Evolutionary conservation across 2,113 vertebrate genomes (phyloP).

Genomic region (Hystrix brachyura): DNA sequence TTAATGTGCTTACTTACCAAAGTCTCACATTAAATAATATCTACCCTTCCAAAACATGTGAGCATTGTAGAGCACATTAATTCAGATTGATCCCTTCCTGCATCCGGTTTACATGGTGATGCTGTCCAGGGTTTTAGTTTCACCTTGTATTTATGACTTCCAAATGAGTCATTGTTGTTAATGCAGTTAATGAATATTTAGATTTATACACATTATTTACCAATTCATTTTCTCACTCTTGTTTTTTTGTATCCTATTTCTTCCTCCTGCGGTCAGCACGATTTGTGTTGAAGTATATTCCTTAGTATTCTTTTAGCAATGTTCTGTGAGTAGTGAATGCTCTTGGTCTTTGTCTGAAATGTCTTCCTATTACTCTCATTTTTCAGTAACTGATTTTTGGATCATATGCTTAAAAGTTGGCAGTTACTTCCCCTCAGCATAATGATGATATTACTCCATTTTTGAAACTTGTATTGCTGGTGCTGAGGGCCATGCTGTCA

Average conservation of each 20-base stretch:
- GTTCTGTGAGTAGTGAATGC: neutral
- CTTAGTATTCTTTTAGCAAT: conserved; percentile 27
- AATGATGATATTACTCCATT: neutral
- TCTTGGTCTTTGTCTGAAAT: conserved; percentile 47
- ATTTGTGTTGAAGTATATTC: conserved; percentile 5
- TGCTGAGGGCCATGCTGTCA: neutral
- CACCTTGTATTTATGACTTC: neutral
- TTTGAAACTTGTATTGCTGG: neutral
- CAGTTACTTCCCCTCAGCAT: neutral
- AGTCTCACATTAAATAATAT: neutral
- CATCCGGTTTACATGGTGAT: neutral
- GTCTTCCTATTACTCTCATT: conserved; percentile 37
- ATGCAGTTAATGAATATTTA: conserved; percentile 14
- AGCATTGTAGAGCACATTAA: neutral
- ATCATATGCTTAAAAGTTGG: neutral
- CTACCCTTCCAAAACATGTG: neutral
- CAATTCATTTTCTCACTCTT: conserved; percentile 54
- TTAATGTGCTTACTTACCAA: neutral
- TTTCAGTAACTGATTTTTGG: neutral
- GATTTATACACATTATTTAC: neutral
- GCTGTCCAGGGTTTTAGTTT: neutral
- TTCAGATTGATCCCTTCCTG: neutral
- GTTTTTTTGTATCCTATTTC: neutral
- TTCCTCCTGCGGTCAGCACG: neutral
- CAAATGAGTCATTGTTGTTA: neutral